Percentiles rank a stretch among this genome's conserved stretches.
Conservation (phyloP, 2,113 vertebrate species). For the Micronycteris hirsuta region DNA sequence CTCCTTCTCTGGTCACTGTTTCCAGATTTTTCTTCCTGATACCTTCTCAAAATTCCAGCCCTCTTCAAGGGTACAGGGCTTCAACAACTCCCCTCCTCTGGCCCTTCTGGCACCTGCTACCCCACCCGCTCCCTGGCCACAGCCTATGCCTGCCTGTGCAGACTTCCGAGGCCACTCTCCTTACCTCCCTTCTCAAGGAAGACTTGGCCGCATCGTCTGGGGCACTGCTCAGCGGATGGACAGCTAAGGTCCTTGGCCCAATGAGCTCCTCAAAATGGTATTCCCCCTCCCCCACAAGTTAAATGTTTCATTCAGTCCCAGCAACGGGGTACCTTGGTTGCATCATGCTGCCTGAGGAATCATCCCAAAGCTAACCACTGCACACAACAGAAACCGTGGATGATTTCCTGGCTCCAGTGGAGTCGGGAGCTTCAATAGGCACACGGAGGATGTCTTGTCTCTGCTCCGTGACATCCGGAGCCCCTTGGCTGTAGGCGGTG, state of each 20-base stretch:
- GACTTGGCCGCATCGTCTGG: no score
- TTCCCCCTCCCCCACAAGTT: neutral
- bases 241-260: neutral
- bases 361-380: neutral
- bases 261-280: neutral
- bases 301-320: neutral
- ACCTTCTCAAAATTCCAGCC: neutral
- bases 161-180: neutral
- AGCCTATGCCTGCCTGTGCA: neutral
- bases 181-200: neutral
- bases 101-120: neutral
- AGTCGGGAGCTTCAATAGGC: neutral
- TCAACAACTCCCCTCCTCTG: neutral
- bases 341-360: neutral
- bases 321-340: neutral
- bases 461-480: no score
- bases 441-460: neutral
- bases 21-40: neutral
- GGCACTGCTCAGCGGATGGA: neutral
- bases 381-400: neutral
- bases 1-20: neutral
- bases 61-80: neutral
- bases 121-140: neutral
- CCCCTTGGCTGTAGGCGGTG: neutral
- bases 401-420: neutral